These are phyloP conservation scores for Caenorhabditis angaria DNA, from an alignment of 2,888 invertebrate species.

Conservation along the genomic window DNA sequence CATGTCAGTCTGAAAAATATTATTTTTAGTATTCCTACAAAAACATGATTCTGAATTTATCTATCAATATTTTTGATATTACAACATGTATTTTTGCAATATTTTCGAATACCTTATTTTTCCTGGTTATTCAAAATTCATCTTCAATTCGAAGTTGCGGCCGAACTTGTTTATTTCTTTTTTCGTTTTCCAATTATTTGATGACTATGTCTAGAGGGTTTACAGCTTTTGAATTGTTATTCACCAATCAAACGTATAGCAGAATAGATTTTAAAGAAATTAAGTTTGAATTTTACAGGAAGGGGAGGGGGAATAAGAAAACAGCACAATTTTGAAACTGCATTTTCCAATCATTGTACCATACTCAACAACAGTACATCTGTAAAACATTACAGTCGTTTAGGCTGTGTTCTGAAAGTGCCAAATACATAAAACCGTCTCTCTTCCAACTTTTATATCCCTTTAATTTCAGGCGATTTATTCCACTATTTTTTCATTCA, in stretches of 20 bases:
- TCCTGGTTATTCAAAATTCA: neutral
- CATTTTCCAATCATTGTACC: no score
- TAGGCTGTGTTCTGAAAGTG: no score
- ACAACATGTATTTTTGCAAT: neutral
- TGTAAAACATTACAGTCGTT: no score
- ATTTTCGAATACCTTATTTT: neutral
- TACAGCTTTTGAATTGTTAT: neutral
- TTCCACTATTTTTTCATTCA: neutral
- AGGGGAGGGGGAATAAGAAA: no score
- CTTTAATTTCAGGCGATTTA: neutral
- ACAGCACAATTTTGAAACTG: no score
- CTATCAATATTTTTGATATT: neutral
- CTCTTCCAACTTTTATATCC: no score
- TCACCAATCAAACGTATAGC: neutral
- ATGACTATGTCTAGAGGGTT: neutral
- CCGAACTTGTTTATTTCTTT: neutral
- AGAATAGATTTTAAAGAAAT: neutral
- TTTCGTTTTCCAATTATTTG: neutral
- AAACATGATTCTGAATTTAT: neutral
- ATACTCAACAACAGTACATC: no score
- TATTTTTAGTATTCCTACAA: no score
- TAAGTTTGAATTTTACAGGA: no score
- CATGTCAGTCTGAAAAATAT: no score
- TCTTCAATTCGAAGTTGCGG: neutral
- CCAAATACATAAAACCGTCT: no score